Percentiles rank a stretch among this genome's conserved stretches.
Conservation (phyloP, 2,888 invertebrate genomes). For the Anoncus sp. region DNA sequence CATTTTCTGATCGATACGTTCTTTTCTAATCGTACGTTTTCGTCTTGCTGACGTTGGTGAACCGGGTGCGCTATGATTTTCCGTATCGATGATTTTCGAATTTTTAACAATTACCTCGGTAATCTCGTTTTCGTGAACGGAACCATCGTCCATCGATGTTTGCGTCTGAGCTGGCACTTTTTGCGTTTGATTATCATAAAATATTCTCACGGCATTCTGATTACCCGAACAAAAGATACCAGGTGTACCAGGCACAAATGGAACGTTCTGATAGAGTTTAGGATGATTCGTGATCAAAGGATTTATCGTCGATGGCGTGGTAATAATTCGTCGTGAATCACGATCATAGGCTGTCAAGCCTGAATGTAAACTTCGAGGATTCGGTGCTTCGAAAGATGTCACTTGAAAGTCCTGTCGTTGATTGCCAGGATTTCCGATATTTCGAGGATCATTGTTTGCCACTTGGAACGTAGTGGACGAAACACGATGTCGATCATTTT, state of each 20-base stretch:
- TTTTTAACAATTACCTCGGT: constrained; percentile 37
- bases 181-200: constrained; percentile 66
- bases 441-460: constrained; percentile 50
- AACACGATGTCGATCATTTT: constrained; percentile 67
- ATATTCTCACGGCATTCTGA: constrained; percentile 61
- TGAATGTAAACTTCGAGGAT: constrained; percentile 77
- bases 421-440: constrained; percentile 33
- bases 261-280: constrained; percentile 74
- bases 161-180: constrained; percentile 78
- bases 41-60: constrained; percentile 53
- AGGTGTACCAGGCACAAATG: constrained; percentile 68
- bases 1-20: constrained; percentile 45
- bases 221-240: constrained; percentile 62
- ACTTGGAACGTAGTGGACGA: constrained; percentile 60
- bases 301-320: constrained; percentile 59
- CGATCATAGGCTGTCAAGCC: constrained; percentile 73
- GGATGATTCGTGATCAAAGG: constrained; percentile 63
- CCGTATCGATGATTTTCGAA: constrained; percentile 51
- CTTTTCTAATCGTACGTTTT: constrained; percentile 60
- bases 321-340: constrained; percentile 68
- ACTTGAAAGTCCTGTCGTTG: constrained; percentile 75
- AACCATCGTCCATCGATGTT: constrained; percentile 74
- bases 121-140: constrained; percentile 63
- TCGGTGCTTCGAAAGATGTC: constrained; percentile 81
- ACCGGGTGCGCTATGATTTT: constrained; percentile 39